Evolutionary conservation across 2,888 invertebrate genomes (phyloP), one percentile per base, ranked within the genome.

Genomic region (Cosmia trapezina): DNA sequence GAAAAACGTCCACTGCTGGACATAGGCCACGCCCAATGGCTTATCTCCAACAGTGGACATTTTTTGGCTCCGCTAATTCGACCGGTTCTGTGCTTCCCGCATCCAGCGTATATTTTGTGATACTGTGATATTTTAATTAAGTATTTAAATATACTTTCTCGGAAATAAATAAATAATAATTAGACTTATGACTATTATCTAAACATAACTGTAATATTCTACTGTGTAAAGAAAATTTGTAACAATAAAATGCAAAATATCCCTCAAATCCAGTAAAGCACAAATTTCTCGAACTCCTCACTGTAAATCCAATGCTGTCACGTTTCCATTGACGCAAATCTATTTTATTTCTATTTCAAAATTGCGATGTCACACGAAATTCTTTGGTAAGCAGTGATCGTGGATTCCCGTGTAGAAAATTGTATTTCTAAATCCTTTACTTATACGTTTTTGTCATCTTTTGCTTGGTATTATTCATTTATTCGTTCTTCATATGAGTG

Each of bases 351-450:
- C 83, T 86, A 89, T 91, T 93, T 89, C 88, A 88, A 91, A 91
- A 92, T 86, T 90, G 89, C 83, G 84, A 89, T 89, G 93, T 94
- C 92, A 91, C 88, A 89, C 88, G 85, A 90, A 93, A 93, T 80
- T 83, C 71, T 61, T 72, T 56, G 51, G 89, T 91, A 91, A 89
- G 88, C 89, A 87, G 86, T 88, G 91, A 91, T 93, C 90, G 89
- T 86, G 78, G 81, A 85, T 86, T 90, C 88, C 86, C 84, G 88
- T 88, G 91, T 88, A 93, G 93, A 93, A 94, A 94, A 94, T 94
- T 93, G 93, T 94, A 89, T 93, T 91, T 90, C 84, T 83, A 90
- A 91, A 91, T 91, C 91, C 89, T 61, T 82, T 74, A 62, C 84
- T 78, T 74, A 75, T 84, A 66, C 63, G 82, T 83, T 87, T 88